phyloP scores from a whole-genome alignment of 2,888 invertebrate species.

The Drosophila anomalipes region DNA sequence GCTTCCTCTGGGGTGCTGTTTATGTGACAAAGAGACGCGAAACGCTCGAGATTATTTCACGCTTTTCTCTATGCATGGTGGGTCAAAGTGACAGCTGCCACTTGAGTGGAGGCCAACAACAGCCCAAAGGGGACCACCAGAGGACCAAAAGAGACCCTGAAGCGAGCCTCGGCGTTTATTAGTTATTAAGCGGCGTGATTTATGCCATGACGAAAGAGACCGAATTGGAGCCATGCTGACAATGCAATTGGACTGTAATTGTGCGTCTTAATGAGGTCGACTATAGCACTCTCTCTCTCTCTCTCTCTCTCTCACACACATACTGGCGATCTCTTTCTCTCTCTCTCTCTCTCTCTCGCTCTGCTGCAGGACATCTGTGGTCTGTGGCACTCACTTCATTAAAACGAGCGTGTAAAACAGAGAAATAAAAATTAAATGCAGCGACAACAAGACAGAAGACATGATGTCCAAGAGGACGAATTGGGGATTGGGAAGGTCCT shows the following conservation, averaged over 20 bases:
- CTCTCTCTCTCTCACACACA: neutral
- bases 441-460: constrained; percentile 40
- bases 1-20: constrained; percentile 76
- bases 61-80: constrained; percentile 70
- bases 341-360: neutral
- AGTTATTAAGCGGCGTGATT: constrained; percentile 77
- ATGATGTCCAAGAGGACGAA: constrained; percentile 9
- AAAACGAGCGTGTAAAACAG: constrained; percentile 52
- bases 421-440: constrained; percentile 45
- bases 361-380: constrained; percentile 53
- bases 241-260: constrained; percentile 57
- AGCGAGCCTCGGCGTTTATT: constrained; percentile 62
- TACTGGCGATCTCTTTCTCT: neutral
- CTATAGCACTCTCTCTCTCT: neutral
- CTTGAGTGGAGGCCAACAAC: constrained; percentile 66
- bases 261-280: constrained; percentile 65
- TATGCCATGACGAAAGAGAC: constrained; percentile 44
- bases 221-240: constrained; percentile 37
- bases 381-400: constrained; percentile 50
- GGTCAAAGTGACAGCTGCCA: constrained; percentile 84
- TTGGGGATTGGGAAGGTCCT: constrained; percentile 26
- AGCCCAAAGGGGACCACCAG: constrained; percentile 31
- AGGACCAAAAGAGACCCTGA: constrained; percentile 15
- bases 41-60: constrained; percentile 75
- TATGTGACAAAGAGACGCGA: constrained; percentile 51